phyloP scores from a whole-genome alignment of 2,888 invertebrate species.

The Coleophora deauratella region DNA sequence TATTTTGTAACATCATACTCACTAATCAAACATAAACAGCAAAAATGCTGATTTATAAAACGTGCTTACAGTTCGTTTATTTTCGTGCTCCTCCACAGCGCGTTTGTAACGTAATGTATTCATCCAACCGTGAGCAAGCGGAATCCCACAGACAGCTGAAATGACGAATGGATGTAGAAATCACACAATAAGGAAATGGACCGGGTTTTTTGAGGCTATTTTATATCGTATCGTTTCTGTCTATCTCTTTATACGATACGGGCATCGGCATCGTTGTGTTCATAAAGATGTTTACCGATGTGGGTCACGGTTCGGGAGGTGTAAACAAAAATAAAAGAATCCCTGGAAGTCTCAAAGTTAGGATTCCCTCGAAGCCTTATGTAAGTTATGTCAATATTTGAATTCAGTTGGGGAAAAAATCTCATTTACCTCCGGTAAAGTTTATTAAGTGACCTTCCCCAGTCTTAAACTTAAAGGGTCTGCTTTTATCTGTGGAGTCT shows the following conservation, averaged over 20 bases:
- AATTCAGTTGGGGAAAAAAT: too few relatives aligned
- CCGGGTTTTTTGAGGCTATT: slow-evolving; percentile 21
- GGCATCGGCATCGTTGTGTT: too few relatives aligned
- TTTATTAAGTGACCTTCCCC: too few relatives aligned
- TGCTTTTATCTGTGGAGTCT: too few relatives aligned
- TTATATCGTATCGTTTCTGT: too few relatives aligned
- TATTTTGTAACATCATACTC: too few relatives aligned
- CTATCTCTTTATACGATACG: slow-evolving; percentile 5
- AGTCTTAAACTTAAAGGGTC: too few relatives aligned
- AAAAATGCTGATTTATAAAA: slow-evolving; percentile 8
- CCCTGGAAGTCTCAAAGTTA: too few relatives aligned
- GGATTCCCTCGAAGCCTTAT: too few relatives aligned
- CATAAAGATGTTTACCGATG: slow-evolving; percentile 2
- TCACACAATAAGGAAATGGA: slow-evolving; percentile 47
- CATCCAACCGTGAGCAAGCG: slow-evolving; percentile 33
- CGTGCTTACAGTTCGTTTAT: slow-evolving; percentile 29
- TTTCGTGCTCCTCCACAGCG: slow-evolving; percentile 31
- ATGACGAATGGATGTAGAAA: slow-evolving; percentile 47
- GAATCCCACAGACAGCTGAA: slow-evolving; percentile 27
- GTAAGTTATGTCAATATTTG: too few relatives aligned
- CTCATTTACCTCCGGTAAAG: too few relatives aligned
- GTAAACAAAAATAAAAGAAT: too few relatives aligned
- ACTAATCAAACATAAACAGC: background rate
- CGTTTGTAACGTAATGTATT: slow-evolving; percentile 38
- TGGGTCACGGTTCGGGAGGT: background rate